Evolutionary conservation across 2,113 vertebrate species (phyloP).

Genomic region (Seriola quinqueradiata): DNA sequence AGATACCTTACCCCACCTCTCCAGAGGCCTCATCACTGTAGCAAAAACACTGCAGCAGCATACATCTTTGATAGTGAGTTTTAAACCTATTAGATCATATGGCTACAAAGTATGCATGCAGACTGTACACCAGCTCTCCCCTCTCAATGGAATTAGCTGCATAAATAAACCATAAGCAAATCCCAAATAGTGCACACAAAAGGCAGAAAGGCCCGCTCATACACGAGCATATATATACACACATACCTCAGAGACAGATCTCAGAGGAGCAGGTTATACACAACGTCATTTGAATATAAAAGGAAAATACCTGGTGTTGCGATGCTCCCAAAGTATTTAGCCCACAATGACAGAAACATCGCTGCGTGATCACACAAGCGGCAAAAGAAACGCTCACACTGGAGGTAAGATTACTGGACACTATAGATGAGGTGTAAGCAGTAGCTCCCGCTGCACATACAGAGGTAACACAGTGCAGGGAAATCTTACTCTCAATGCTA

Average conservation of each 20-base stretch:
- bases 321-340: slow-evolving; percentile 61
- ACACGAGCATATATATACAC: slow-evolving; percentile 11
- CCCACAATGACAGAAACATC: slow-evolving; percentile 48
- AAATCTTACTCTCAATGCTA: background rate
- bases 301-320: slow-evolving; percentile 65
- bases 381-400: background rate
- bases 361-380: background rate
- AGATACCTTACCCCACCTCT: slow-evolving; percentile 58
- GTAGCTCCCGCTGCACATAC: background rate
- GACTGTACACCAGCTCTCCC: slow-evolving; percentile 56
- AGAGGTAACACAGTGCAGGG: background rate
- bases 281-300: slow-evolving; percentile 78
- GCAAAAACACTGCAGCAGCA: slow-evolving; percentile 72
- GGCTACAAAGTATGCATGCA: slow-evolving; percentile 69
- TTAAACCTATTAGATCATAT: slow-evolving; percentile 76
- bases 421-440: background rate
- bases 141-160: slow-evolving; percentile 68
- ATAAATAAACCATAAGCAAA: slow-evolving; percentile 80
- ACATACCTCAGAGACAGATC: slow-evolving; percentile 55
- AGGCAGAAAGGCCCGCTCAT: slow-evolving; percentile 48
- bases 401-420: slow-evolving; percentile 6
- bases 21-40: slow-evolving; percentile 75
- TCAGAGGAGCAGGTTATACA: slow-evolving; percentile 70
- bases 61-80: slow-evolving; percentile 75
- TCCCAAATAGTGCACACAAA: slow-evolving; percentile 73